Evolutionary conservation across 2,797 vertebrate genomes (phyloP), one percentile per base, ranked within the genome.

Genomic region (Squalus acanthias): DNA sequence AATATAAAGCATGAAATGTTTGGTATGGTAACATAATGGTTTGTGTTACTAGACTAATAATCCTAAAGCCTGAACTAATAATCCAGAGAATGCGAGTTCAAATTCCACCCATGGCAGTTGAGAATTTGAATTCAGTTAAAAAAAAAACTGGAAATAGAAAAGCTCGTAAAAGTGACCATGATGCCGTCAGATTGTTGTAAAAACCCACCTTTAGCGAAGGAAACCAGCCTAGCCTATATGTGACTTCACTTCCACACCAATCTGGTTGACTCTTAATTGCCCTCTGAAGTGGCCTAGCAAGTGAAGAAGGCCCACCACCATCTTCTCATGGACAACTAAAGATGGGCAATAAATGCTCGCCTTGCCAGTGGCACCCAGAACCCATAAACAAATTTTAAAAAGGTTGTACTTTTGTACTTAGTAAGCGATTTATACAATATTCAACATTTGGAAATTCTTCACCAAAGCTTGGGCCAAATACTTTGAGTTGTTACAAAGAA

Each of bases 61-160:
- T 33, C 53, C 57, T 63, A 24, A 91, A 26, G 26, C 24, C 4
- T 46, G 39, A 3, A 82, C 15, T 60, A 63, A 89, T 60, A 91
- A 63, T 60, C 29, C 88, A 91, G 29, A 91, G 57, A 63, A 63
- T n/a, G 12, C 15, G 5, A 33, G 60, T 63, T 63, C 60, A 91
- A 91, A 7, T 91, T 13, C 12, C 57, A 63, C 3, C 12, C 7
- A n/a, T 65, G 57, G 57, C 4, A n/a, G 15, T 63, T 91, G 88
- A 91, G 60, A 91, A 89, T 89, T 24, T 60, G 57, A 91, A 65
- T 91, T 91, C 57, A 63, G 29, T 63, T 24, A 26, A 10, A 17
- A 57, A 57, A 88, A 53, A 57, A 89, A 53, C 99, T 99, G 97
- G n/a, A 98, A 97, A 88, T 98, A 97, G 97, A 93, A 96, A 97